phyloP scores from a whole-genome alignment of 1,140 invertebrate genomes.

The Asbolus verrucosus region DNA sequence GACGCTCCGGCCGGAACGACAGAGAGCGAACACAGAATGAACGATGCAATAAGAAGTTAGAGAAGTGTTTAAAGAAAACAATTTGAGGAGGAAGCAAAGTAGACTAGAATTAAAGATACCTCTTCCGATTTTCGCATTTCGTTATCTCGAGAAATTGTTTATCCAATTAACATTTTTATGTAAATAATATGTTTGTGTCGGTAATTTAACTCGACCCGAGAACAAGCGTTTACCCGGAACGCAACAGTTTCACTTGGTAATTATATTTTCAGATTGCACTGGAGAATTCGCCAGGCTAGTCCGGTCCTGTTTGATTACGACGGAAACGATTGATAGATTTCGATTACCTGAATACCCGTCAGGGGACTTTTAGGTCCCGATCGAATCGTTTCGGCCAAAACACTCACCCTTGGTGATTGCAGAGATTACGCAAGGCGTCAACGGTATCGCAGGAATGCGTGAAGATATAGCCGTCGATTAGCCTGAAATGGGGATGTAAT shows the following conservation, averaged over 20 bases:
- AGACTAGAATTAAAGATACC: conserved; percentile 53
- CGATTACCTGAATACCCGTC: conserved; percentile 28
- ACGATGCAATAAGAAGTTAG: conserved; percentile 57
- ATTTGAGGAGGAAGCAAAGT: conserved; percentile 54
- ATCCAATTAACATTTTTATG: conserved; percentile 53
- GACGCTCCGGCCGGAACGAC: conserved; percentile 11
- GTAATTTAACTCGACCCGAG: neutral
- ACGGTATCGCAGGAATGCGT: conserved; percentile 7
- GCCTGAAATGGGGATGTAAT: neutral
- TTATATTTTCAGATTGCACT: conserved; percentile 4
- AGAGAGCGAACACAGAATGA: conserved; percentile 44
- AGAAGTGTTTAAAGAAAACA: conserved; percentile 57
- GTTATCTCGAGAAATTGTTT: conserved; percentile 47
- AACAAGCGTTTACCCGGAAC: too few species aligned
- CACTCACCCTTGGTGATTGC: conserved; percentile 6
- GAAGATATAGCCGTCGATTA: neutral
- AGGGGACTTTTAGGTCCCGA: neutral
- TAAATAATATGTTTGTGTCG: conserved; percentile 33
- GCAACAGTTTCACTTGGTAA: neutral
- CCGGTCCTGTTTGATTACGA: neutral
- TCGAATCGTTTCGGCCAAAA: conserved; percentile 4
- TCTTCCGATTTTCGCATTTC: conserved; percentile 41
- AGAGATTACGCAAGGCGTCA: neutral
- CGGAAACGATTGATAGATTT: conserved; percentile 8
- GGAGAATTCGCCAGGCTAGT: neutral